These are phyloP conservation scores for Ambastaia sidthimunki DNA, from an alignment of 2,797 vertebrate species.

Conservation along the genomic window DNA sequence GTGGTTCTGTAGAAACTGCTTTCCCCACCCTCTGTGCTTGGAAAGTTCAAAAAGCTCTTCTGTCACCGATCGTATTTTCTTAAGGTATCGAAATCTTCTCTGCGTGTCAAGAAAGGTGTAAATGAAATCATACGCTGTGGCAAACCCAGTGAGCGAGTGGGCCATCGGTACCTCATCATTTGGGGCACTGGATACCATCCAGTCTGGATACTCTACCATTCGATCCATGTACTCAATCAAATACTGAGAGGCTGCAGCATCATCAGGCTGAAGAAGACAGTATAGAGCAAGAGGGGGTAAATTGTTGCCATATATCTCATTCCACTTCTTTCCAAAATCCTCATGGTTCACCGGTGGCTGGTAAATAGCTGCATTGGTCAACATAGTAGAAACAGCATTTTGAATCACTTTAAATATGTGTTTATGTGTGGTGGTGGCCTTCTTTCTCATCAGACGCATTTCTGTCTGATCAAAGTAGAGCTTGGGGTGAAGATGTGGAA, in stretches of 20 bases:
- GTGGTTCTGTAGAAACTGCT: conserved; percentile 88
- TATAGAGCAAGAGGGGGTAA: conserved; percentile 84
- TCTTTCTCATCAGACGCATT: conserved; percentile 76
- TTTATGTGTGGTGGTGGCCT: conserved; percentile 78
- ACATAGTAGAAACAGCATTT: conserved; percentile 77
- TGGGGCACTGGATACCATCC: conserved; percentile 85
- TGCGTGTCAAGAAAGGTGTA: conserved; percentile 77
- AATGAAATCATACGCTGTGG: conserved; percentile 87
- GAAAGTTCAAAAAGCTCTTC: conserved; percentile 85
- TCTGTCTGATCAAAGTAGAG: conserved; percentile 81
- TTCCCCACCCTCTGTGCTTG: conserved; percentile 85
- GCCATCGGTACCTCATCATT: conserved; percentile 86
- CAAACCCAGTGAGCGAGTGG: conserved; percentile 87
- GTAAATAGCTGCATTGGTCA: conserved; percentile 81
- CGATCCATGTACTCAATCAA: conserved; percentile 85
- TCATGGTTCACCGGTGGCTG: conserved; percentile 83
- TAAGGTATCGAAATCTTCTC: conserved; percentile 78
- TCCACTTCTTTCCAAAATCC: conserved; percentile 88
- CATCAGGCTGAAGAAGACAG: conserved; percentile 84
- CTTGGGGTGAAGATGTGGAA: conserved; percentile 73
- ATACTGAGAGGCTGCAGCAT: conserved; percentile 80
- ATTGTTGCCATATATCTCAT: conserved; percentile 90
- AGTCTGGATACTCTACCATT: conserved; percentile 85
- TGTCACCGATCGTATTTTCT: conserved; percentile 79
- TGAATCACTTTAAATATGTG: conserved; percentile 82